Evolutionary conservation across 1,140 invertebrate genomes (phyloP).

Genomic region (Palaemon carinicauda): DNA sequence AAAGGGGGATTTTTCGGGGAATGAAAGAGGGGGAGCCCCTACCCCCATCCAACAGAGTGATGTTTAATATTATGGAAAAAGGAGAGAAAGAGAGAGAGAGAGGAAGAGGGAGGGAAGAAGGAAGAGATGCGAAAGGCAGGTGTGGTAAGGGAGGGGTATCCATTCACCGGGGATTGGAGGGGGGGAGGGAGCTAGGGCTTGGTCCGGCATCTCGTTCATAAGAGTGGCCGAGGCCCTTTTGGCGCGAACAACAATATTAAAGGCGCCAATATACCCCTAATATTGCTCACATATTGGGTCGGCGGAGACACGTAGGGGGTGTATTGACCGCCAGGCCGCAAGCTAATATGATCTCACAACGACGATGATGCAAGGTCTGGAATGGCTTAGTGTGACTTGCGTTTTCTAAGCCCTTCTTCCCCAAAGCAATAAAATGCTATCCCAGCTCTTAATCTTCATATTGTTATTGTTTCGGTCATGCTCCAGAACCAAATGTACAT

Average conservation of each 20-base stretch:
- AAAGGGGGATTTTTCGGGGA: too few species aligned
- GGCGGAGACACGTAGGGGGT: not conserved
- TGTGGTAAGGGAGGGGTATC: not conserved
- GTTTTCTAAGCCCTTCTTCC: slow-evolving; percentile 24
- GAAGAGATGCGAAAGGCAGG: not conserved
- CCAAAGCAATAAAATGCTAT: slow-evolving; percentile 54
- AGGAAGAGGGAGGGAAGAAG: not conserved
- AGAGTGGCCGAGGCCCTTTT: slow-evolving; percentile 46
- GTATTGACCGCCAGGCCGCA: not conserved
- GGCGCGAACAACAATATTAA: slow-evolving; percentile 56
- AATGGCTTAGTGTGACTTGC: not conserved
- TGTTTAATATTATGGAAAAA: too few species aligned
- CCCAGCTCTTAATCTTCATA: slow-evolving; percentile 56
- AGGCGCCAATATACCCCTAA: slow-evolving; percentile 55
- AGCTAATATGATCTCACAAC: not conserved
- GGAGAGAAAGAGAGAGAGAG: not conserved
- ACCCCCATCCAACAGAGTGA: too few species aligned
- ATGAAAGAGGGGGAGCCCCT: too few species aligned
- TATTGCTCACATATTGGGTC: slow-evolving; percentile 55
- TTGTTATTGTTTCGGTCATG: slow-evolving; percentile 57
- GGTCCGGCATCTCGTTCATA: slow-evolving; percentile 39
- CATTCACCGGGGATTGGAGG: not conserved
- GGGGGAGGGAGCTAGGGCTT: not conserved
- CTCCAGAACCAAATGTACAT: slow-evolving; percentile 52
- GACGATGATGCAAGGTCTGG: not conserved